These are phyloP conservation scores for Drosophila monieri DNA, from an alignment of 2,888 invertebrate species.

Conservation along the genomic window DNA sequence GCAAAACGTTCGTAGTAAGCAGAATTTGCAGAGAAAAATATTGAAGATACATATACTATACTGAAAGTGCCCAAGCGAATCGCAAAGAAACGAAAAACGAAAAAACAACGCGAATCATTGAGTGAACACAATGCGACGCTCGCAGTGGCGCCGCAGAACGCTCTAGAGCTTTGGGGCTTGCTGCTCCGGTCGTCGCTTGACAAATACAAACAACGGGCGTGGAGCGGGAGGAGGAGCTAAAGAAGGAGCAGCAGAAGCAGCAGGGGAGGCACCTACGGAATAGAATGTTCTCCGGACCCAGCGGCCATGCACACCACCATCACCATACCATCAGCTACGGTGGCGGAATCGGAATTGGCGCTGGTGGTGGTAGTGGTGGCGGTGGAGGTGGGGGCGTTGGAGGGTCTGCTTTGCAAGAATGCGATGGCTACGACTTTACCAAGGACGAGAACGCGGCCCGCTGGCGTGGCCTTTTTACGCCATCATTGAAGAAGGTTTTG, in stretches of 20 bases:
- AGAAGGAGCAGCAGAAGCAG: conserved; percentile 47
- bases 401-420: conserved; percentile 57
- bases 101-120: conserved; percentile 18
- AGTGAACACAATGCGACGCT: conserved; percentile 32
- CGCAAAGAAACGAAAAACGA: conserved; percentile 13
- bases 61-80: conserved; percentile 21
- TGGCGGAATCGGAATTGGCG: conserved; percentile 26
- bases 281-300: conserved; percentile 39
- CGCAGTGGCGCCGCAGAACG: conserved; percentile 18
- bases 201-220: conserved; percentile 60
- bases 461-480: conserved; percentile 96
- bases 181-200: conserved; percentile 52
- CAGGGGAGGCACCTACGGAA: conserved; percentile 21
- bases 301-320: conserved; percentile 28
- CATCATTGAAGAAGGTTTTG: conserved; percentile 94
- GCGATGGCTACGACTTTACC: conserved; percentile 89
- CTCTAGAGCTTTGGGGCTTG: conserved; percentile 30
- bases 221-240: conserved; percentile 35
- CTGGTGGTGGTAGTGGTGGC: conserved; percentile 83
- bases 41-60: conserved; percentile 39
- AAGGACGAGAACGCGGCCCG: conserved; percentile 94
- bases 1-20: neutral
- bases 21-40: conserved; percentile 16
- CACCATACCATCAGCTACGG: conserved; percentile 28
- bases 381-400: conserved; percentile 56